Percentiles rank a stretch among this genome's conserved stretches.
These are phyloP conservation scores for Zhuqinia jingwanae DNA, from an alignment of 2,888 invertebrate species.

Conservation along the genomic window DNA sequence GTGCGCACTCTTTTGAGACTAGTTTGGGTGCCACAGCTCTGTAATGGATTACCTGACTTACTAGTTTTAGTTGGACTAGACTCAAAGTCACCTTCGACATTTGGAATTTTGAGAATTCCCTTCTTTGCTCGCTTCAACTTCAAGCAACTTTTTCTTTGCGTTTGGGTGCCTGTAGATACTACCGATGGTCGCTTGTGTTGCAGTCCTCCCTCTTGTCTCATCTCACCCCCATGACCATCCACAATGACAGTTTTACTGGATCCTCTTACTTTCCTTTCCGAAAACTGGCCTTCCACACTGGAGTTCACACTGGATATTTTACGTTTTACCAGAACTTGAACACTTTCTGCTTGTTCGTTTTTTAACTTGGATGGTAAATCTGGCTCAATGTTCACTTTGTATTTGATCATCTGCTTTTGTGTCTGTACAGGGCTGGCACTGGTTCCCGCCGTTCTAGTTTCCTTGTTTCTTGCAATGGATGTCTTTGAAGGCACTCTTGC, in stretches of 20 bases:
- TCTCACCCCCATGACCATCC: neutral
- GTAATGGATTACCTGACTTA: neutral
- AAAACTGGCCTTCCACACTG: constrained; percentile 13
- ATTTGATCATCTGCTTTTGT: neutral
- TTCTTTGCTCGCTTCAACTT: neutral
- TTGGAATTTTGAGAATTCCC: constrained; percentile 46
- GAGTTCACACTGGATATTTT: neutral
- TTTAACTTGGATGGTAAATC: too few relatives aligned
- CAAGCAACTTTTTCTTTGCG: constrained; percentile 12
- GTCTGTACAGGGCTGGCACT: too few relatives aligned
- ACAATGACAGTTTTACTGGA: neutral
- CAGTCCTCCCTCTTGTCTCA: neutral
- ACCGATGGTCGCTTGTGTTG: neutral
- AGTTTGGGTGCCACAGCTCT: neutral
- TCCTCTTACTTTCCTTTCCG: neutral
- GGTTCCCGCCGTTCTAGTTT: too few relatives aligned
- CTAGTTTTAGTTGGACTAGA: neutral
- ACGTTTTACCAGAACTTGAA: constrained; percentile 47
- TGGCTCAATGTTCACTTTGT: neutral
- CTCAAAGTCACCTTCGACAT: neutral
- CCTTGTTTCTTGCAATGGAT: neutral
- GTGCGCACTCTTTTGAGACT: neutral
- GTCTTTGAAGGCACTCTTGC: neutral
- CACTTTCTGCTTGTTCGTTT: too few relatives aligned
- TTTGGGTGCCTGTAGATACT: constrained; percentile 45